Percentiles rank a stretch among this genome's conserved stretches.
Conservation (phyloP, 1,140 invertebrate species). For the Drosophila pachea region DNA sequence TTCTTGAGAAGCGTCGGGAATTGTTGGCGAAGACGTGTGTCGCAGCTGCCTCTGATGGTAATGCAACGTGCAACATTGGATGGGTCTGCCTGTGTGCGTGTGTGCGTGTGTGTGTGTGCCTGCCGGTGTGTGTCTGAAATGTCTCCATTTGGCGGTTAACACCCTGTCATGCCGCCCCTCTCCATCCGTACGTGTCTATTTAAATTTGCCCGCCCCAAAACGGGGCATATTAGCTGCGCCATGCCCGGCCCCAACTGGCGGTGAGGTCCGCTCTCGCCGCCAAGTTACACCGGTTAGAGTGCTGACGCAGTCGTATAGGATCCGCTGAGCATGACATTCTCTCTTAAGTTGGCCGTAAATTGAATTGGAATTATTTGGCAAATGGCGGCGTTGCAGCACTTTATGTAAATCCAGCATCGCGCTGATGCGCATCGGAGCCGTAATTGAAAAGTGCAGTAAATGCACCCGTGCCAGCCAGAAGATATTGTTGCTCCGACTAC, state of each 20-base stretch:
- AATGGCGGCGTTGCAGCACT: conserved; percentile 44
- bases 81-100: conserved; percentile 17
- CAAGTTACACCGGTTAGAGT: too few relatives aligned
- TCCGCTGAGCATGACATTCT: conserved; percentile 1
- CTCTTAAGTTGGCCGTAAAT: conserved; percentile 45
- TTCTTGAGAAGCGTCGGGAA: conserved; percentile 30
- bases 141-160: conserved; percentile 42
- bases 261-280: too few relatives aligned
- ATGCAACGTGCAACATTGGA: conserved; percentile 29
- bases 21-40: conserved; percentile 27
- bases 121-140: conserved; percentile 28
- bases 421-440: not conserved
- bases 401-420: conserved; percentile 49
- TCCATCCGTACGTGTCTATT: conserved; percentile 45
- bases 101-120: conserved; percentile 20
- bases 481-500: conserved; percentile 10
- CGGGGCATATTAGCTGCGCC: too few relatives aligned
- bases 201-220: conserved; percentile 15
- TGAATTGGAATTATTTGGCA: conserved; percentile 64
- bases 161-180: not conserved
- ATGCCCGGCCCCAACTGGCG: too few relatives aligned
- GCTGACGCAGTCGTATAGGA: too few relatives aligned
- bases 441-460: conserved; percentile 31
- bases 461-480: not conserved
- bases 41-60: conserved; percentile 31